Evolutionary conservation across 37 sponge, comb jelly and placozoan species (phyloP), one percentile per base, ranked within the genome.

Genomic region (Geodia barretti): DNA sequence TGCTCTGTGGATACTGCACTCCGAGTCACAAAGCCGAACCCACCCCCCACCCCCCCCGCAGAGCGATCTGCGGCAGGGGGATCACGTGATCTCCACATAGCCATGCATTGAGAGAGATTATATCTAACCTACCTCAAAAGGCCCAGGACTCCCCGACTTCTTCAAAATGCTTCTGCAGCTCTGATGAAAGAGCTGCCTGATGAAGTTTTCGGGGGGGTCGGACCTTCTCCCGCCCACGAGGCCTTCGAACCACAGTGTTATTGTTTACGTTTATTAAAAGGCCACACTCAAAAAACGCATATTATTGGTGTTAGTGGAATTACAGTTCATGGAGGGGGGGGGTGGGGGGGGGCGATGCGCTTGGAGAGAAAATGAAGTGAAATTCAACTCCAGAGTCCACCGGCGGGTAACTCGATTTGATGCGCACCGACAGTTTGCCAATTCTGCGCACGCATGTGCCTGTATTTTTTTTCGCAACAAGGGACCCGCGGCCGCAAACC

Each of bases 111-210:
- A n/a, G n/a, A n/a, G n/a, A n/a, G n/a, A n/a, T n/a, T n/a, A 31
- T 9, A 34, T 58, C 19, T 79, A 58, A 61, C n/a, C n/a, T n/a
- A 96, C 88, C 41, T 96, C 90, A 82, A 96, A 96, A n/a, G 75
- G 82, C 38, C 97, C 97, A 73, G 60, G 80, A 60, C 90, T 96
- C 72, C 77, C 83, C 36, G 75, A 65, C 17, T 93, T 76, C 24
- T 41, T 60, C 25, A 36, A 31, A 1, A 96, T 89, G 58, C 87
- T 75, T 14, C 40, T 64, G 73, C 90, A 96, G 14, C 93, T 79
- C 40, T 73, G 70, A n/a, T n/a, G n/a, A n/a, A n/a, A n/a, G n/a
- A n/a, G n/a, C n/a, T n/a, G n/a, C n/a, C n/a, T n/a, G n/a, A n/a
- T n/a, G n/a, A n/a, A n/a, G n/a, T n/a, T n/a, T n/a, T 34, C 84